phyloP scores from a whole-genome alignment of 2,888 invertebrate species.

The Ophraella communa region DNA sequence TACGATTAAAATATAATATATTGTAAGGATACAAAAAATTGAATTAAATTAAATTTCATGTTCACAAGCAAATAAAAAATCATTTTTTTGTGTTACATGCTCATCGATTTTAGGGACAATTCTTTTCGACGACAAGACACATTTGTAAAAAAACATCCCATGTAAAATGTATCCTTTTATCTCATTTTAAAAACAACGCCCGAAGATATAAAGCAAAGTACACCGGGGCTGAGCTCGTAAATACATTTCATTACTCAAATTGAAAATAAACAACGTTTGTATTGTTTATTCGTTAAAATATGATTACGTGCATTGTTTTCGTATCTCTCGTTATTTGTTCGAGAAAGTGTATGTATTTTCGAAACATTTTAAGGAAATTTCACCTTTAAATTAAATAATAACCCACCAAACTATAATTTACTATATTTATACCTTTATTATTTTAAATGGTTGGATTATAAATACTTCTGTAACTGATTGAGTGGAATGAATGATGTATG shows the following conservation, averaged over 20 bases:
- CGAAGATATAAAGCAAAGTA: slow-evolving; percentile 36
- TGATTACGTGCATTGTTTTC: slow-evolving; percentile 29
- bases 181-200: slow-evolving; percentile 31
- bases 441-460: too few relatives aligned
- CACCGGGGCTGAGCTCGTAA: slow-evolving; percentile 41
- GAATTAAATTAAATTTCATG: background rate
- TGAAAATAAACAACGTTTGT: slow-evolving; percentile 49
- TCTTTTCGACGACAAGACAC: background rate
- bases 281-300: slow-evolving; percentile 42
- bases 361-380: too few relatives aligned
- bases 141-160: slow-evolving; percentile 19
- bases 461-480: too few relatives aligned
- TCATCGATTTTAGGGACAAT: background rate
- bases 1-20: too few relatives aligned
- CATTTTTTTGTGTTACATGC: background rate
- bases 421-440: too few relatives aligned
- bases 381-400: too few relatives aligned
- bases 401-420: too few relatives aligned
- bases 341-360: too few relatives aligned
- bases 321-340: background rate
- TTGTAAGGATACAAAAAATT: too few relatives aligned
- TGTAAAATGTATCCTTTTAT: slow-evolving; percentile 31
- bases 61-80: background rate
- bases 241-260: slow-evolving; percentile 52
- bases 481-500: too few relatives aligned